phyloP scores from a whole-genome alignment of 2,797 vertebrate genomes.

The Hydrophis major region DNA sequence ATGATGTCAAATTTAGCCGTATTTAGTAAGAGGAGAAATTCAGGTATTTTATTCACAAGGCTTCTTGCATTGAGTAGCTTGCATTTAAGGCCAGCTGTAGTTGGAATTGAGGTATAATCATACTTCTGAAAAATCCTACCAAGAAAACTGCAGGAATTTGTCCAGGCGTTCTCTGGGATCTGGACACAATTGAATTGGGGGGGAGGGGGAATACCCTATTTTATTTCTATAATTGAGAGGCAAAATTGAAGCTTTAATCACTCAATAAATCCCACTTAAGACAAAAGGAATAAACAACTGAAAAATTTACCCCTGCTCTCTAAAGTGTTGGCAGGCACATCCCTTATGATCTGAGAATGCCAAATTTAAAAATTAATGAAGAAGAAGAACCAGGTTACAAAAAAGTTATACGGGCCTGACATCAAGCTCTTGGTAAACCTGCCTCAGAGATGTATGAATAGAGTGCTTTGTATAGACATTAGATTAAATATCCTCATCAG shows the following conservation, averaged over 20 bases:
- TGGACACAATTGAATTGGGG: background rate
- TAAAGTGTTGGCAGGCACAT: background rate
- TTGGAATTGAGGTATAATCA: no score
- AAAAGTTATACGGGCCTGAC: background rate
- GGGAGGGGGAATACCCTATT: background rate
- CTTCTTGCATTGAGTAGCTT: no score
- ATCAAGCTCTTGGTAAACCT: background rate
- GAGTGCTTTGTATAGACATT: background rate
- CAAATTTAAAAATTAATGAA: background rate
- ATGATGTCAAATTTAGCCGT: no score
- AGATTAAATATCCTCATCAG: background rate
- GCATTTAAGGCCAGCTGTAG: no score
- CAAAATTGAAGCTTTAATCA: background rate
- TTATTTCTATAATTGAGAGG: background rate
- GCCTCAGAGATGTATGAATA: background rate
- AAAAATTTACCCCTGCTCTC: background rate
- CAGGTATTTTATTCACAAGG: no score
- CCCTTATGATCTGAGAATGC: background rate
- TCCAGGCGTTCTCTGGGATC: no score
- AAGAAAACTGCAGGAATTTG: no score
- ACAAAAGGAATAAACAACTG: background rate
- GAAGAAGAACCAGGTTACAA: background rate
- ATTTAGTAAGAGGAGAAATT: no score
- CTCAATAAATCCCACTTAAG: background rate
- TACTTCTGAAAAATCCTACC: no score